Percentiles rank a stretch among this genome's conserved stretches.
Conservation (phyloP, 2,113 vertebrate genomes). For the Neotragus moschatus region DNA sequence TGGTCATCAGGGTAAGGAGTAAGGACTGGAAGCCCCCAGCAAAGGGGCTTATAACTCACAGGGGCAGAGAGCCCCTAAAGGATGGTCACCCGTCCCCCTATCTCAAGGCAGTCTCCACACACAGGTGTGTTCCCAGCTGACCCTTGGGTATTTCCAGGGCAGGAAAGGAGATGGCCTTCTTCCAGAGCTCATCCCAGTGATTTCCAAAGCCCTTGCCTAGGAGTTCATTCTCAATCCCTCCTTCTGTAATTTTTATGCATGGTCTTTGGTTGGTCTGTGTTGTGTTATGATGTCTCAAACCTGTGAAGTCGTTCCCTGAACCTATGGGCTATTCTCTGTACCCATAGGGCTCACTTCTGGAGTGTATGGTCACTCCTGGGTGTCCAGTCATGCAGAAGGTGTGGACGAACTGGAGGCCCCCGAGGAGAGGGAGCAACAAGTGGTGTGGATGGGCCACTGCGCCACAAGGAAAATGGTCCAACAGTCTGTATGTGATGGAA, state of each 20-base stretch:
- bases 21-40: not conserved
- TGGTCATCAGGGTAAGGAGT: not conserved
- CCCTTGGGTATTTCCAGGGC: not conserved
- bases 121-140: not conserved
- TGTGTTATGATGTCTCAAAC: not conserved
- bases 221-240: not conserved
- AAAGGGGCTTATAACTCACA: not conserved
- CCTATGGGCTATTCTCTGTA: not conserved
- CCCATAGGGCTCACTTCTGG: not conserved
- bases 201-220: not conserved
- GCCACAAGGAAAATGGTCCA: not conserved
- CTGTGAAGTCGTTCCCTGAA: not conserved
- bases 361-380: not conserved
- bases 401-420: not conserved
- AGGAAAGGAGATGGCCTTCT: not conserved
- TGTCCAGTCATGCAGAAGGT: not conserved
- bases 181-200: not conserved
- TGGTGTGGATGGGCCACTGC: fast-evolving
- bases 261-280: not conserved
- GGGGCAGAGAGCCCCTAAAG: not conserved
- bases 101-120: not conserved
- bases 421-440: not conserved
- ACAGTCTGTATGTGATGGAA: not conserved
- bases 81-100: fast-evolving
- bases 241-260: not conserved